Percentiles rank a stretch among this genome's conserved stretches.
Evolutionary conservation across 2,888 invertebrate species (phyloP).

Genomic region (Idaea aversata): DNA sequence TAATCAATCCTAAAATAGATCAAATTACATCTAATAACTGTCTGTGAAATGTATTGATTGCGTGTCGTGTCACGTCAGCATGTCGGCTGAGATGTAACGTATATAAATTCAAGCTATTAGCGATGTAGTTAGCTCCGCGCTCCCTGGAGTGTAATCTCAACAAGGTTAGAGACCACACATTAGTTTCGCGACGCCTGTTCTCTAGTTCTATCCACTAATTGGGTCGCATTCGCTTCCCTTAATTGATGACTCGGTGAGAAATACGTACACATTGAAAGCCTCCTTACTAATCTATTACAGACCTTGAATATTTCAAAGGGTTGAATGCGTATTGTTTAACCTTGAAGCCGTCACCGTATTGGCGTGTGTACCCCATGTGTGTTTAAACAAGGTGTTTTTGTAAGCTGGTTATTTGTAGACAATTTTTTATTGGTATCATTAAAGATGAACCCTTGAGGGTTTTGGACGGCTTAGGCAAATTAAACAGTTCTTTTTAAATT

Average conservation of each 20-base stretch:
- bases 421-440: neutral
- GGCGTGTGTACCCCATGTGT: neutral
- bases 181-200: slow-evolving; percentile 58
- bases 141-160: slow-evolving; percentile 58
- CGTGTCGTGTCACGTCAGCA: neutral
- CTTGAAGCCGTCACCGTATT: neutral
- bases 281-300: slow-evolving; percentile 22
- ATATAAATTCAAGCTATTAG: slow-evolving; percentile 22
- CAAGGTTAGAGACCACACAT: slow-evolving; percentile 58
- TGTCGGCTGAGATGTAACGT: slow-evolving; percentile 8
- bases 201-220: slow-evolving; percentile 54
- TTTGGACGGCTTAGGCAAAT: neutral
- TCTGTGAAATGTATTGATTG: slow-evolving; percentile 20
- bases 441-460: neutral
- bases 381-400: neutral
- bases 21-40: neutral
- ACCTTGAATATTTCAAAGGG: slow-evolving; percentile 24
- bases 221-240: slow-evolving; percentile 59
- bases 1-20: neutral
- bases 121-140: slow-evolving; percentile 31
- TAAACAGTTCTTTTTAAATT: neutral
- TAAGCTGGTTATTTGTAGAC: neutral
- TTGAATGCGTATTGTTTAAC: neutral
- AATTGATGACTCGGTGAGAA: slow-evolving; percentile 64
- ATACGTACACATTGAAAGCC: slow-evolving; percentile 46